Evolutionary conservation across 2,797 vertebrate species (phyloP).

Genomic region (Dermochelys coriacea): DNA sequence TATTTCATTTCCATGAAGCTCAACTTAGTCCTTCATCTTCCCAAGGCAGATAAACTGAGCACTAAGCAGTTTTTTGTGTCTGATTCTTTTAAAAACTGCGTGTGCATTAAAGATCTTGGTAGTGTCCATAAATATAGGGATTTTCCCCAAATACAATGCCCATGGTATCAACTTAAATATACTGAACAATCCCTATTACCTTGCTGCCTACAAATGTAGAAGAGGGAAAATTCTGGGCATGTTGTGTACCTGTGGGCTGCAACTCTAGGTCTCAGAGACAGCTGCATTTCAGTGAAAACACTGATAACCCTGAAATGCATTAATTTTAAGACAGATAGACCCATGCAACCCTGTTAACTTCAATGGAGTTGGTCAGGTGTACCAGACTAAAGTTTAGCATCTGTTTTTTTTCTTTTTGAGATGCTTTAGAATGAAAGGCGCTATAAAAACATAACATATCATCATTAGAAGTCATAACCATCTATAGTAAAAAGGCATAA

Average conservation of each 20-base stretch:
- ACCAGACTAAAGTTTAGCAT: not conserved
- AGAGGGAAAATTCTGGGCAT: too few relatives aligned
- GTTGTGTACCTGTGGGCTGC: not conserved
- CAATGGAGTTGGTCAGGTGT: not conserved
- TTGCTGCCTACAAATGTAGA: too few relatives aligned
- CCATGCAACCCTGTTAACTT: not conserved
- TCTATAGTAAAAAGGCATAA: rapidly evolving
- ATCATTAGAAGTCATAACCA: not conserved
- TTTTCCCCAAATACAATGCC: not conserved
- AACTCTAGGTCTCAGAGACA: not conserved
- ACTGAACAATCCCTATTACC: not conserved
- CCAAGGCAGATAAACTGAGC: not conserved
- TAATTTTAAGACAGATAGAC: not conserved
- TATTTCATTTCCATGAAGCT: not conserved
- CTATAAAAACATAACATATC: not conserved
- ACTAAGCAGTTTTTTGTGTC: not conserved
- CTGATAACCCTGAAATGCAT: too few relatives aligned
- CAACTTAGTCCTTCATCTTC: not conserved
- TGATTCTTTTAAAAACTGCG: not conserved
- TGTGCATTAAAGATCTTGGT: not conserved
- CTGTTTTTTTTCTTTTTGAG: not conserved
- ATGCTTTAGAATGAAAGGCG: not conserved
- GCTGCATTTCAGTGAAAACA: too few relatives aligned
- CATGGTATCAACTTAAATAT: not conserved
- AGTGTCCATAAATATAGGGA: not conserved